Percentiles rank a stretch among this genome's conserved stretches.
Evolutionary conservation across 1,140 invertebrate genomes (phyloP).

Genomic region (Acyrthosiphon pisum): DNA sequence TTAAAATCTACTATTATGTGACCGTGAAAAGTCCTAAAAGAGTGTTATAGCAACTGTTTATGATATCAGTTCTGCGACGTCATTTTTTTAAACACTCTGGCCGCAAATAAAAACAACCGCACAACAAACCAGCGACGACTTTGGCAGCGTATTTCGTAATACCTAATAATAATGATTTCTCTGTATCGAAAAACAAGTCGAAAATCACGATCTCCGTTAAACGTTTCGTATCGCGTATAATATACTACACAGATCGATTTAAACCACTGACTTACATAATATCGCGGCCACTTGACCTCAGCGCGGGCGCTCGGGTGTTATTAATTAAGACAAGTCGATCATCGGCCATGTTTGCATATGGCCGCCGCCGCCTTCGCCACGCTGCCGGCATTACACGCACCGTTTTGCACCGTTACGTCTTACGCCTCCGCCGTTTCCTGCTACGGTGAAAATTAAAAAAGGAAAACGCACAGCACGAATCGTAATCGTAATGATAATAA

Average conservation of each 20-base stretch:
- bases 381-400: slow-evolving; percentile 33
- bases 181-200: neutral
- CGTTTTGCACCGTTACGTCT: slow-evolving; percentile 35
- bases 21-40: neutral
- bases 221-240: neutral
- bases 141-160: neutral
- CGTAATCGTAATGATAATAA: neutral
- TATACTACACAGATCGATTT: neutral
- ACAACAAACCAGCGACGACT: neutral
- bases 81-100: neutral
- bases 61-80: neutral
- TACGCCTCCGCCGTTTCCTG: slow-evolving; percentile 23
- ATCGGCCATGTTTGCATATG: slow-evolving; percentile 52
- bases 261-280: slow-evolving; percentile 26
- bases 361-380: slow-evolving; percentile 19
- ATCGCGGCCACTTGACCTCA: neutral
- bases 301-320: neutral
- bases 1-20: neutral
- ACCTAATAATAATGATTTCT: no score
- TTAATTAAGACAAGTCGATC: slow-evolving; percentile 37
- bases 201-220: neutral
- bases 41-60: neutral
- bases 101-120: neutral
- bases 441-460: neutral
- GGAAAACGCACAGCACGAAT: neutral